phyloP scores from a whole-genome alignment of 2,113 vertebrate genomes.

The Dicentrarchus labrax region DNA sequence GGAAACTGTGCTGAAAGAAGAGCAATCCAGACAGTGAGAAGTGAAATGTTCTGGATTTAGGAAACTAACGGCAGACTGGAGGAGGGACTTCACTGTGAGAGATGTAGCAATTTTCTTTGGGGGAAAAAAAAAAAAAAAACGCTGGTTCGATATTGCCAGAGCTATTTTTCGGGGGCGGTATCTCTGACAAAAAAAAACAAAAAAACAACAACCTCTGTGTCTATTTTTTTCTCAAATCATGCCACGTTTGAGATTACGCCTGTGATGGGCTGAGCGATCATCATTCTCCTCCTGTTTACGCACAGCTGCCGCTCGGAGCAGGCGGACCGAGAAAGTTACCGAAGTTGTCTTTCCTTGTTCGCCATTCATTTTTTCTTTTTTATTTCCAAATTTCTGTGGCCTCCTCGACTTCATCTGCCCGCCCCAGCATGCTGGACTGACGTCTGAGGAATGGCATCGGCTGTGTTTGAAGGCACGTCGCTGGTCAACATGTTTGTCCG shows the following conservation, averaged over 20 bases:
- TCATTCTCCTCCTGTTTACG: not conserved
- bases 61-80: not conserved
- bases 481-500: slow-evolving; percentile 98
- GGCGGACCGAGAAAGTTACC: slow-evolving; percentile 47
- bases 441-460: slow-evolving; percentile 90
- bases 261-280: slow-evolving; percentile 59
- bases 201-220: not conserved
- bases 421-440: slow-evolving; percentile 78
- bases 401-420: not conserved
- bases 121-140: not conserved
- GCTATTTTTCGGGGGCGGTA: slow-evolving; percentile 39
- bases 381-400: not conserved
- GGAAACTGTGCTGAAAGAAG: slow-evolving; percentile 59
- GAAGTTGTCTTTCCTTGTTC: slow-evolving; percentile 18
- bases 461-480: slow-evolving; percentile 97
- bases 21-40: slow-evolving; percentile 47
- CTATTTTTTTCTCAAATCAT: slow-evolving; percentile 45
- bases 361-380: not conserved
- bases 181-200: slow-evolving; percentile 18
- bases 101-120: not conserved
- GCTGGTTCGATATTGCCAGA: slow-evolving; percentile 11
- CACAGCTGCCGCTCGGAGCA: slow-evolving; percentile 2
- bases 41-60: slow-evolving; percentile 41
- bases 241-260: slow-evolving; percentile 79
- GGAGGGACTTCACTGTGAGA: not conserved